Evolutionary conservation across 2,113 vertebrate species (phyloP).

Genomic region (Alligator sinensis): DNA sequence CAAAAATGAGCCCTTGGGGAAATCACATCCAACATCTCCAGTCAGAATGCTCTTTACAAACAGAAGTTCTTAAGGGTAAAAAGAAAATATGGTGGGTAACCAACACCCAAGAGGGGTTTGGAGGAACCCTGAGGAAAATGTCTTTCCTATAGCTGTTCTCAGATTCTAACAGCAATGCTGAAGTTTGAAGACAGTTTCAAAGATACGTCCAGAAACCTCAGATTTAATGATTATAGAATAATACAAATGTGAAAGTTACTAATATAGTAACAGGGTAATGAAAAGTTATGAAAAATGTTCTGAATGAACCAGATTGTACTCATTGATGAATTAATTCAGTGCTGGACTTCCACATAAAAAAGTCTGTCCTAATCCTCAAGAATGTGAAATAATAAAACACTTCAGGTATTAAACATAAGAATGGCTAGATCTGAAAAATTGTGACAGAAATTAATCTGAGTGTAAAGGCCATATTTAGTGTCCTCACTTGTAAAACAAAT

Average conservation of each 20-base stretch:
- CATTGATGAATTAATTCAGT: background rate
- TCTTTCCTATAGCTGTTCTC: background rate
- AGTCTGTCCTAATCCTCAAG: background rate
- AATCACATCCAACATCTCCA: background rate
- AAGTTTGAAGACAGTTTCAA: slow-evolving; percentile 16
- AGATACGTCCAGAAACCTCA: background rate
- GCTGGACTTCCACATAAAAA: background rate
- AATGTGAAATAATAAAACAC: slow-evolving; percentile 8
- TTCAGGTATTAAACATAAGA: background rate
- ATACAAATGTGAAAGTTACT: slow-evolving; percentile 9
- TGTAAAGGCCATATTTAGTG: background rate
- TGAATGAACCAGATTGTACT: slow-evolving; percentile 12
- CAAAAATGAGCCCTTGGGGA: background rate
- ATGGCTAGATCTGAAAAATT: background rate
- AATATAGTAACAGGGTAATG: slow-evolving; percentile 4
- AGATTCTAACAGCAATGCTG: slow-evolving; percentile 8
- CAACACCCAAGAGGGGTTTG: background rate
- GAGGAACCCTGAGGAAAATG: background rate
- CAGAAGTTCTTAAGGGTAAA: background rate
- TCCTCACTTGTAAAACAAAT: background rate
- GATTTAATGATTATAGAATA: slow-evolving; percentile 28
- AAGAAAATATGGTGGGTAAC: slow-evolving; percentile 3
- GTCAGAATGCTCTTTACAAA: background rate
- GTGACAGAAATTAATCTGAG: background rate
- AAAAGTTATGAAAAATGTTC: slow-evolving; percentile 8